Evolutionary conservation across 2,113 vertebrate genomes (phyloP).

Genomic region (Piprites chloris): DNA sequence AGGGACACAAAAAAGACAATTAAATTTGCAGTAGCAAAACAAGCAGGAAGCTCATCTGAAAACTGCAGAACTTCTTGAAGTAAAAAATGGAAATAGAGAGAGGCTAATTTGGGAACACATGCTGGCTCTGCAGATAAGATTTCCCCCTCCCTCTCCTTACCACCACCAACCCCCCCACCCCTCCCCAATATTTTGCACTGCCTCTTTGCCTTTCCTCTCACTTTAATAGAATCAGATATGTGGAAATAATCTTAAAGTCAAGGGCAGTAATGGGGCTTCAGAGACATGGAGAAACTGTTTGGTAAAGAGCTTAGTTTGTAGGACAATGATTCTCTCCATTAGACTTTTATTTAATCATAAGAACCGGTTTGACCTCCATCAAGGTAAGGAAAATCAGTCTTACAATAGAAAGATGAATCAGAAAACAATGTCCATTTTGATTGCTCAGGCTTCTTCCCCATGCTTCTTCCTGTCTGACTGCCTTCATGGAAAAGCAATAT

Average conservation of each 20-base stretch:
- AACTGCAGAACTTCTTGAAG: neutral
- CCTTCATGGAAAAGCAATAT: neutral
- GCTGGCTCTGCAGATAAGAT: neutral
- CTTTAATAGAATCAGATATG: neutral
- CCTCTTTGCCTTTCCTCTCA: neutral
- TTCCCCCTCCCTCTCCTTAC: no score
- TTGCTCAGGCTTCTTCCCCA: neutral
- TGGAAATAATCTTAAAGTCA: neutral
- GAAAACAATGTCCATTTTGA: neutral
- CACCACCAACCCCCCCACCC: no score
- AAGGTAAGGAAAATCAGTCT: neutral
- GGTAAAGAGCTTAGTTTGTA: neutral
- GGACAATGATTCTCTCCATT: neutral
- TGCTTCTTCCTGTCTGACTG: neutral
- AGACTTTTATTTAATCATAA: neutral
- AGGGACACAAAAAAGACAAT: neutral
- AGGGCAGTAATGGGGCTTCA: neutral
- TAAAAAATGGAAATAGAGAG: neutral
- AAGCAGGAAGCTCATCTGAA: neutral
- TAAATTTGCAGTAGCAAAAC: neutral
- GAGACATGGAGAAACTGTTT: neutral
- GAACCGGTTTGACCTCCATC: neutral
- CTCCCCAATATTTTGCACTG: neutral
- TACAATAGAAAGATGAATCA: neutral
- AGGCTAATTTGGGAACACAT: neutral